Conservation (phyloP, 2,888 invertebrate genomes). For the Auanema sp. region DNA sequence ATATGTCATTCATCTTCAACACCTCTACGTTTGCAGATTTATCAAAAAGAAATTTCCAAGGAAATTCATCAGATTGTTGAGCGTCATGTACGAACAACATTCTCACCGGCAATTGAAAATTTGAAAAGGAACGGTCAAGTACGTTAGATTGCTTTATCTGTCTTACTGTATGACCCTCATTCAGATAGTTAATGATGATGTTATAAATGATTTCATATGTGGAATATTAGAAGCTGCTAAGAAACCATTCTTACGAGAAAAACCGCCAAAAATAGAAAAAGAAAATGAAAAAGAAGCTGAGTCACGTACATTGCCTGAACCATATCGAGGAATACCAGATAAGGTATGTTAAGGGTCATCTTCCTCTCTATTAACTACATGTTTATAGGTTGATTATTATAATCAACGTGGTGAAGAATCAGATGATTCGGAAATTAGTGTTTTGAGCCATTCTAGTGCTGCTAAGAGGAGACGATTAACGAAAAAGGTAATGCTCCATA, state of each 20-base stretch:
- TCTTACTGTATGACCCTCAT: conserved; percentile 11
- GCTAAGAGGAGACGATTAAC: conserved; percentile 31
- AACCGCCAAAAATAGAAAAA: background rate
- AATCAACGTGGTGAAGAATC: conserved; percentile 36
- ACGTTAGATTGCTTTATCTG: conserved; percentile 7
- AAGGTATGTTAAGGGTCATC: too few relatives aligned
- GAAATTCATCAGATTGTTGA: conserved; percentile 58
- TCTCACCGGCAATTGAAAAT: conserved; percentile 61
- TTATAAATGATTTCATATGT: conserved; percentile 48
- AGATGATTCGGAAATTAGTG: conserved; percentile 33
- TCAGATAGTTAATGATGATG: conserved; percentile 49
- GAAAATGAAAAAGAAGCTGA: too few relatives aligned
- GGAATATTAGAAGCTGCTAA: conserved; percentile 58
- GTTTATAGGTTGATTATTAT: too few relatives aligned
- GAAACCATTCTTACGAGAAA: conserved; percentile 30
- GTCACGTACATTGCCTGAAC: too few relatives aligned
- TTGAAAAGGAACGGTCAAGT: conserved; percentile 57
- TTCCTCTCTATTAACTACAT: too few relatives aligned
- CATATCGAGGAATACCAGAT: too few relatives aligned
- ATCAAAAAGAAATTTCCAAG: conserved; percentile 48
- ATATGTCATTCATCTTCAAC: background rate
- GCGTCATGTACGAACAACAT: conserved; percentile 55
- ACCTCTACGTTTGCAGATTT: conserved; percentile 35
- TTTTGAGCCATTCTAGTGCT: conserved; percentile 26
- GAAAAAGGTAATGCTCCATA: too few relatives aligned